Conservation (phyloP, 2,797 vertebrate genomes). For the Trematomus bernacchii region DNA sequence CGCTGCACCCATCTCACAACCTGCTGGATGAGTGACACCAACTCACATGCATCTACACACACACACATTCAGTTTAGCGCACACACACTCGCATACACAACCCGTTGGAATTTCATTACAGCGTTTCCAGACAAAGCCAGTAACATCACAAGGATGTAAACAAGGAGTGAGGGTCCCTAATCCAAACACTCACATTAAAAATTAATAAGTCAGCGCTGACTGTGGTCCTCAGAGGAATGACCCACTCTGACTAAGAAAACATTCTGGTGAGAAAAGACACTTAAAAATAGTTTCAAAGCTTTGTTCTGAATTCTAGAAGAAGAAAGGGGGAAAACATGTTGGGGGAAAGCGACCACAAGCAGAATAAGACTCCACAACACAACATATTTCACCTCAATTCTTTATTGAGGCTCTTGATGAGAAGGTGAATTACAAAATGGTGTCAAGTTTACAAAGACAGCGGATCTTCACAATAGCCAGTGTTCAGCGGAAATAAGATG, state of each 20-base stretch:
- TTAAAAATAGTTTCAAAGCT: constrained; percentile 70
- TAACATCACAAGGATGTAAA: constrained; percentile 81
- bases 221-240: constrained; percentile 73
- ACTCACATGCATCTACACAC: constrained; percentile 8
- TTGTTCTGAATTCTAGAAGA: constrained; percentile 51
- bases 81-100: background rate
- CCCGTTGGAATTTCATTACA: constrained; percentile 51
- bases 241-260: constrained; percentile 62
- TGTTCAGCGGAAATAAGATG: constrained; percentile 48
- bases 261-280: constrained; percentile 52
- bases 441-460: constrained; percentile 77
- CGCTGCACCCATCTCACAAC: constrained; percentile 55
- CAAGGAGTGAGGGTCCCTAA: constrained; percentile 75
- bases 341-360: constrained; percentile 16
- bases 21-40: constrained; percentile 43
- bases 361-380: constrained; percentile 24
- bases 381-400: constrained; percentile 71
- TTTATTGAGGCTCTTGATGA: constrained; percentile 83
- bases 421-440: constrained; percentile 79
- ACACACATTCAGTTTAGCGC: background rate
- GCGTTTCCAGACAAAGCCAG: constrained; percentile 66
- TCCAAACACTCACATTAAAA: constrained; percentile 81
- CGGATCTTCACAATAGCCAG: constrained; percentile 65
- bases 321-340: background rate
- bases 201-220: constrained; percentile 77